Conservation (phyloP, 2,797 vertebrate species). For the Cuculus canorus region DNA sequence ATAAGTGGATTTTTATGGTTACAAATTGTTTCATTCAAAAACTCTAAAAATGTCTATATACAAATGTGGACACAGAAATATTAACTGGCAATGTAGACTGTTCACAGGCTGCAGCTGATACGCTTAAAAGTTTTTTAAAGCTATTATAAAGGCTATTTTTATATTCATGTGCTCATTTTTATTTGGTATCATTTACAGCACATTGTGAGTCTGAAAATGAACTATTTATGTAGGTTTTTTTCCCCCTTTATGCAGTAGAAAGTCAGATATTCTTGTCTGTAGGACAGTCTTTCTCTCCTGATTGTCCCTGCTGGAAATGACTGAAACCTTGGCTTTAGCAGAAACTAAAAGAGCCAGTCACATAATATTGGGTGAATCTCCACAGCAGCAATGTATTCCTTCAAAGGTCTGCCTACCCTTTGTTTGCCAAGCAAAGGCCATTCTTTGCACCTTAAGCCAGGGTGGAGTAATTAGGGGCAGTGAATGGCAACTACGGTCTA, state of each 20-base stretch:
- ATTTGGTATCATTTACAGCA: not conserved
- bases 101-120: not conserved
- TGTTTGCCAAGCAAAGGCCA: slow-evolving; percentile 43
- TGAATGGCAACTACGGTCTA: slow-evolving; percentile 46
- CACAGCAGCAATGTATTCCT: not conserved
- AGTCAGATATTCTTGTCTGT: not conserved
- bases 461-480: slow-evolving; percentile 57
- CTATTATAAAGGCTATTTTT: not conserved
- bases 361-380: not conserved
- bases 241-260: not conserved
- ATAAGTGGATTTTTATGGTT: not conserved
- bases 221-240: not conserved
- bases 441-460: slow-evolving; percentile 40
- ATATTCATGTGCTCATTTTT: not conserved
- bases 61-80: not conserved
- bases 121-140: not conserved
- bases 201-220: not conserved
- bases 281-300: not conserved
- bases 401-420: slow-evolving; percentile 23
- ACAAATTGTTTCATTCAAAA: not conserved
- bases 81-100: not conserved
- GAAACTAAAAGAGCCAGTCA: not conserved
- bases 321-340: not conserved
- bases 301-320: not conserved
- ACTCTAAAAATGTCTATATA: not conserved